Evolutionary conservation across 2,113 vertebrate species (phyloP).

Genomic region (Odobenus rosmarus): DNA sequence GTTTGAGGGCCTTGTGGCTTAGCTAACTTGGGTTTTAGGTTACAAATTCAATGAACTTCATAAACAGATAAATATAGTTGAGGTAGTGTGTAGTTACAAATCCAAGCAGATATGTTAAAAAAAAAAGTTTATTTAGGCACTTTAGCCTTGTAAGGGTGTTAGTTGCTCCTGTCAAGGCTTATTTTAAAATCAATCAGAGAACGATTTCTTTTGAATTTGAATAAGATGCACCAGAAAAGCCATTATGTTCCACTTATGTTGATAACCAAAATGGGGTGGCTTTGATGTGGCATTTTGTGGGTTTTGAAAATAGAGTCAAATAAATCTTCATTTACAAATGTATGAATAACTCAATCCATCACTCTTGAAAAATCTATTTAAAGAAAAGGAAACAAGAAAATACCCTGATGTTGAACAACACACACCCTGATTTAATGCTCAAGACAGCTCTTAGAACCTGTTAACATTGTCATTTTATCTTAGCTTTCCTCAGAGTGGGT

Average conservation of each 20-base stretch:
- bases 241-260: neutral
- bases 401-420: neutral
- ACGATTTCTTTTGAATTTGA: conserved; percentile 19
- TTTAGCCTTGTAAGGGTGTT: fast-evolving
- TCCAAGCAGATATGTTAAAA: neutral
- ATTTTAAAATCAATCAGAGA: conserved; percentile 10
- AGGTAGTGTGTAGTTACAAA: neutral
- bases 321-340: conserved; percentile 30
- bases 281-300: conserved; percentile 63
- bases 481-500: neutral
- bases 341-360: conserved; percentile 50
- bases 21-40: neutral
- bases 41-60: neutral
- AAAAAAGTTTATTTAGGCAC: neutral
- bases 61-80: neutral
- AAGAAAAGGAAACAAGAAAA: neutral
- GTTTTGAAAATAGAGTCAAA: conserved; percentile 35
- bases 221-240: neutral
- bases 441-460: conserved; percentile 32
- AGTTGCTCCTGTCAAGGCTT: neutral
- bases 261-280: neutral
- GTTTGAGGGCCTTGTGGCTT: neutral
- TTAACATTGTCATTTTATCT: conserved; percentile 20
- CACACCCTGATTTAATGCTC: conserved; percentile 47
- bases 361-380: conserved; percentile 49